A percentile compares a stretch with the other conserved stretches of the same genome.
Conservation (phyloP, 2,797 vertebrate genomes). For the Rhabdomys pumilio region DNA sequence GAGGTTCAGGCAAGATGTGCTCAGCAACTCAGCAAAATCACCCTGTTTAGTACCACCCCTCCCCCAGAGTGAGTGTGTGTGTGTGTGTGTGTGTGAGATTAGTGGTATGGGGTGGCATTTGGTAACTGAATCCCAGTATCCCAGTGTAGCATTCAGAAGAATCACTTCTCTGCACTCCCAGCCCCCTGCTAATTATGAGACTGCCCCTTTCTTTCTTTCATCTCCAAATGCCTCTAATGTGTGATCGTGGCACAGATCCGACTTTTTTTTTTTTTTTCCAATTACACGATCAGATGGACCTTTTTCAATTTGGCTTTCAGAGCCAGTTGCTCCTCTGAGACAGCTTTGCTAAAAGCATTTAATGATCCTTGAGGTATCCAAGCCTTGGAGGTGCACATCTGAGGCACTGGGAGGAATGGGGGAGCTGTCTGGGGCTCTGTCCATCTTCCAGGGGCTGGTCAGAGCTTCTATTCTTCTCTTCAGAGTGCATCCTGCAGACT, state of each 20-base stretch:
- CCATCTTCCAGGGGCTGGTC: not conserved
- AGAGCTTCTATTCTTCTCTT: constrained; percentile 23
- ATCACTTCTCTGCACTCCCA: constrained; percentile 39
- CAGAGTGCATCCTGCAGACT: not conserved
- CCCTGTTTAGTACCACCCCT: not conserved
- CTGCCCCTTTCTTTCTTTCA: constrained; percentile 80
- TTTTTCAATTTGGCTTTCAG: constrained; percentile 86
- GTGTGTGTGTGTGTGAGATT: not conserved
- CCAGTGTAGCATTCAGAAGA: constrained; percentile 31
- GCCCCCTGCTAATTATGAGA: constrained; percentile 78
- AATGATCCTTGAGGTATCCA: constrained; percentile 84
- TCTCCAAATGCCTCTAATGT: constrained; percentile 84
- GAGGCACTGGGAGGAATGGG: not conserved
- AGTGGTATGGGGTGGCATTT: constrained; percentile 26
- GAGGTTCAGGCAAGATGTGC: not conserved
- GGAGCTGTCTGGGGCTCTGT: constrained; percentile 32
- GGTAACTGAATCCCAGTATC: constrained; percentile 33
- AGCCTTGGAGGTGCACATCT: constrained; percentile 72
- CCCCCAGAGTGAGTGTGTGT: not conserved
- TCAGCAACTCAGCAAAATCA: not conserved
- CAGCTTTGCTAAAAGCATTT: constrained; percentile 83
- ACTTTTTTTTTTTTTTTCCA: constrained; percentile 82
- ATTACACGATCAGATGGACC: constrained; percentile 86
- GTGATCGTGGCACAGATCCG: constrained; percentile 84
- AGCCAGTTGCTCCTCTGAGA: constrained; percentile 80